Conservation (phyloP, 2,113 vertebrate genomes). For the Glareola pratincola region DNA sequence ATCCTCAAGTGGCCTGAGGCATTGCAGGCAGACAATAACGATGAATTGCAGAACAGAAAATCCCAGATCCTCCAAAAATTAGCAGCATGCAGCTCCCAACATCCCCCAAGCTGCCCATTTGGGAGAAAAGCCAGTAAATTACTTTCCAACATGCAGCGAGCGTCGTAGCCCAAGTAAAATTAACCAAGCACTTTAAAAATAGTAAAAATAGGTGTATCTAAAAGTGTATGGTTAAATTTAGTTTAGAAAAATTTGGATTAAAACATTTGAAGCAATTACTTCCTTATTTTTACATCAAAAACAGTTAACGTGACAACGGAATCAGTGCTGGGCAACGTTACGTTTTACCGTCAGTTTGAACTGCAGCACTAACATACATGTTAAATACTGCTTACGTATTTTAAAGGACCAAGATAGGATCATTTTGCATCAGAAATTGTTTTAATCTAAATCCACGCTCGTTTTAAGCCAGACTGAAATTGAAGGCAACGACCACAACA, state of each 20-base stretch:
- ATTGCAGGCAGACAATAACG: not conserved
- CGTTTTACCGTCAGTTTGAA: not conserved
- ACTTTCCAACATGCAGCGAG: not conserved
- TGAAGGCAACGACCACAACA: not conserved
- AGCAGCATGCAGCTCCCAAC: constrained; percentile 20
- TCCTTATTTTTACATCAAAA: not conserved
- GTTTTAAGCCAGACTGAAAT: not conserved
- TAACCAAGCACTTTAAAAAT: not conserved
- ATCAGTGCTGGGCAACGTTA: not conserved
- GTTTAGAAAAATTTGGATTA: not conserved
- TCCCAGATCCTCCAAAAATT: not conserved
- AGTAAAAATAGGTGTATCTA: not conserved
- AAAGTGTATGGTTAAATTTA: not conserved
- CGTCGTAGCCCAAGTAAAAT: not conserved
- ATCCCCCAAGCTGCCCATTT: not conserved
- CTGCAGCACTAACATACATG: not conserved
- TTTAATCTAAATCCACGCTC: not conserved
- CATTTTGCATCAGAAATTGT: not conserved
- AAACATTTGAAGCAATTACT: constrained; percentile 35
- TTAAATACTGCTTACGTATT: not conserved
- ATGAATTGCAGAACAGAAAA: not conserved
- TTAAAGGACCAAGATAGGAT: not conserved
- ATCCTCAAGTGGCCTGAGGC: not conserved
- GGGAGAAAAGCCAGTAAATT: not conserved
- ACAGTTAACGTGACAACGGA: not conserved